These are phyloP conservation scores for Fregetta grallaria DNA, from an alignment of 2,113 vertebrate genomes.

Conservation along the genomic window DNA sequence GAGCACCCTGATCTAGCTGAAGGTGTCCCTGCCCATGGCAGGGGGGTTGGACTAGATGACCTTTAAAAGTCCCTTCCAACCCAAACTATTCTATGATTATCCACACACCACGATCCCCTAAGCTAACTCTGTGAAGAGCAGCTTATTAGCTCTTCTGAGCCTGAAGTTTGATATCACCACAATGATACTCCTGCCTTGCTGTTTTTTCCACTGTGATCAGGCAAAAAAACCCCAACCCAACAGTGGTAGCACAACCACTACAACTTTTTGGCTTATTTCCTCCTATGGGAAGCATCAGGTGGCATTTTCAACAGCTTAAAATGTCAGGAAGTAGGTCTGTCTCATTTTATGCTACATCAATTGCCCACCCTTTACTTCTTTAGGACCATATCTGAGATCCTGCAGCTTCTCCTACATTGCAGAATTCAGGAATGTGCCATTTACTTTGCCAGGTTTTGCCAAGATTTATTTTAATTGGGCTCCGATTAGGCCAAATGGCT, in stretches of 20 bases:
- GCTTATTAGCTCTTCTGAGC: background rate
- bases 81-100: background rate
- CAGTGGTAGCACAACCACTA: background rate
- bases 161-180: background rate
- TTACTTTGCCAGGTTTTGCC: background rate
- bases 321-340: accelerated
- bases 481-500: background rate
- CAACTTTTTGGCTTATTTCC: background rate
- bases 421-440: accelerated
- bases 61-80: background rate
- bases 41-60: background rate
- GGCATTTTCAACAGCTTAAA: background rate
- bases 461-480: background rate
- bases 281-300: accelerated
- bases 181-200: background rate
- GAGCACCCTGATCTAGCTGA: background rate
- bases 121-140: background rate
- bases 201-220: background rate
- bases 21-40: background rate
- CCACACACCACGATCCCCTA: no score
- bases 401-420: background rate
- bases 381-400: accelerated
- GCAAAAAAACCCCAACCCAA: background rate
- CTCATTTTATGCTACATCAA: background rate
- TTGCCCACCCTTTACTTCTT: background rate